Evolutionary conservation across 2,113 vertebrate genomes (phyloP).

Genomic region (Apaloderma vittatum): DNA sequence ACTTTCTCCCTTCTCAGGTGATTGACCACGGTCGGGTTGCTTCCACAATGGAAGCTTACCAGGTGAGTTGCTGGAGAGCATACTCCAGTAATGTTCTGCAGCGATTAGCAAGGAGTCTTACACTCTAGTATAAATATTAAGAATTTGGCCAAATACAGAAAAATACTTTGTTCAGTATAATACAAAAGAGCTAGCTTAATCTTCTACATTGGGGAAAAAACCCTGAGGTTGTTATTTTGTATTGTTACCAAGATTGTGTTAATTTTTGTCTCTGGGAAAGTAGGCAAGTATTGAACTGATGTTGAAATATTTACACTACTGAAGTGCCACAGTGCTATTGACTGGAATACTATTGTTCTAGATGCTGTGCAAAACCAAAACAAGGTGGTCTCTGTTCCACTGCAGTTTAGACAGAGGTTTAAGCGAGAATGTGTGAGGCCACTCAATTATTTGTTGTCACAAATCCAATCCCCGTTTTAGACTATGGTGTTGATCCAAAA

Average conservation of each 20-base stretch:
- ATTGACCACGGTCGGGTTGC: constrained; percentile 92
- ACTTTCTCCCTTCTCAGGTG: constrained; percentile 96
- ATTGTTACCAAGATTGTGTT: not conserved
- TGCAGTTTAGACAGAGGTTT: not conserved
- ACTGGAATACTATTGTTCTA: not conserved
- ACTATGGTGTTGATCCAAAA: not conserved
- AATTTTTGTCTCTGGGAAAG: not conserved
- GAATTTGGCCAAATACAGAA: not conserved
- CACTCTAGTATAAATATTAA: not conserved
- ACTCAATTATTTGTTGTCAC: not conserved
- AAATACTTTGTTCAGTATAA: not conserved
- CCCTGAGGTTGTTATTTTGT: not conserved
- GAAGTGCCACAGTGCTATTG: not conserved
- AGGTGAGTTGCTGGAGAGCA: constrained; percentile 79
- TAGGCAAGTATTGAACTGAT: not conserved
- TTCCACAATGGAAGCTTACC: constrained; percentile 90
- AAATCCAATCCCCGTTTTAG: not conserved
- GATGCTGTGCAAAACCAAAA: not conserved
- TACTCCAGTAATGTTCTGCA: not conserved
- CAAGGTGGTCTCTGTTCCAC: not conserved
- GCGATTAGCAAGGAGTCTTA: not conserved
- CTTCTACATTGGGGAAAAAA: not conserved
- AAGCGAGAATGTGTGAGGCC: not conserved
- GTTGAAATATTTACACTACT: not conserved
- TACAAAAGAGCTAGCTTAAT: not conserved